Conservation (phyloP, 2,797 vertebrate species). For the Zenarchopterus dispar region DNA sequence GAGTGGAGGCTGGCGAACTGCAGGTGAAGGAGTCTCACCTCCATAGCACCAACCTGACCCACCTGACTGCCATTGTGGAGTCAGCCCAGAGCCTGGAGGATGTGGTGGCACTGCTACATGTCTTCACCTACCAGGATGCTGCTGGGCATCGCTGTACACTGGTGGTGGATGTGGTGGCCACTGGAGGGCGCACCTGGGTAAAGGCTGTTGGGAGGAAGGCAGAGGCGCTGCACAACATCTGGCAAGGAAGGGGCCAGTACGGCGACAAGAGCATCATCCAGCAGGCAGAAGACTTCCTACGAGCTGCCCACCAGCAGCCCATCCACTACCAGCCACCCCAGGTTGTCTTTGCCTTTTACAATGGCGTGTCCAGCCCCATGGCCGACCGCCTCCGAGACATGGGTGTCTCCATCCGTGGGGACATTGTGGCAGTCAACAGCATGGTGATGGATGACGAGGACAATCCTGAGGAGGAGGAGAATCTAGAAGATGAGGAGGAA, state of each 20-base stretch:
- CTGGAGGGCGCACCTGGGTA: constrained; percentile 93
- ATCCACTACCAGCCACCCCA: constrained; percentile 91
- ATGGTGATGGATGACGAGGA: constrained; percentile 46
- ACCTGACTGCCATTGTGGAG: constrained; percentile 91
- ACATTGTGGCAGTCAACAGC: constrained; percentile 89
- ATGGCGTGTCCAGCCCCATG: constrained; percentile 92
- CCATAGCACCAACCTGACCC: constrained; percentile 95
- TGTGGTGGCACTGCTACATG: constrained; percentile 88
- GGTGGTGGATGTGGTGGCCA: constrained; percentile 95
- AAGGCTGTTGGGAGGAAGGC: constrained; percentile 96
- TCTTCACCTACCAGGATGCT: constrained; percentile 86
- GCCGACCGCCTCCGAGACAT: constrained; percentile 89
- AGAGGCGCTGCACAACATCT: constrained; percentile 95
- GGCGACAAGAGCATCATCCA: constrained; percentile 91
- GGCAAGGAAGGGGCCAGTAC: constrained; percentile 95
- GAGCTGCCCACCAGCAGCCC: constrained; percentile 89
- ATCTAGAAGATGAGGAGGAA: constrained; percentile 66
- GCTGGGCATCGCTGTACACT: constrained; percentile 84
- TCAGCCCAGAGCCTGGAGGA: constrained; percentile 89
- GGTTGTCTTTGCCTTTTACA: constrained; percentile 95
- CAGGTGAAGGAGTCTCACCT: constrained; percentile 92
- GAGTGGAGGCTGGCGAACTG: constrained; percentile 88
- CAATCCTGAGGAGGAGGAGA: constrained; percentile 62
- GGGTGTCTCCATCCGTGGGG: constrained; percentile 92
- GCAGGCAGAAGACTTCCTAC: constrained; percentile 92